These are phyloP conservation scores for Panthera leo DNA, from an alignment of 2,113 vertebrate genomes.

Conservation along the genomic window DNA sequence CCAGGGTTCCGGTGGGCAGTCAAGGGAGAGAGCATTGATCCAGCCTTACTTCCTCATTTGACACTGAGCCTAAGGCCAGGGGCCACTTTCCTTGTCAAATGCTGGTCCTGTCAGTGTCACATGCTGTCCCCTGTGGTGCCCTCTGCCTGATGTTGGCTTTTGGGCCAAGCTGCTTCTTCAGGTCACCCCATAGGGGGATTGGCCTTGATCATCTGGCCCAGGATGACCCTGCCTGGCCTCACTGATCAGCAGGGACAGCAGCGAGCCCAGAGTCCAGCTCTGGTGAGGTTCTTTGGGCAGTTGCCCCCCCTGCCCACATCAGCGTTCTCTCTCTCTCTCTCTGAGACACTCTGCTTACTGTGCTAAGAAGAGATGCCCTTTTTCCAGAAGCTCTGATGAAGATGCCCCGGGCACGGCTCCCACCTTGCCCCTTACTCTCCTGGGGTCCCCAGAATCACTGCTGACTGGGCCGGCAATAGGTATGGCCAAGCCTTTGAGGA, in stretches of 20 bases:
- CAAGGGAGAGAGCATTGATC: not conserved
- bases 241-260: not conserved
- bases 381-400: not conserved
- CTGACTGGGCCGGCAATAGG: accelerated
- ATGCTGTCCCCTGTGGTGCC: not conserved
- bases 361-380: not conserved
- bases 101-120: not conserved
- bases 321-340: not conserved
- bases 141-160: not conserved
- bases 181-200: not conserved
- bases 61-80: not conserved
- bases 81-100: not conserved
- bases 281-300: not conserved
- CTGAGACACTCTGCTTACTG: accelerated
- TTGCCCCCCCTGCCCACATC: too few species aligned
- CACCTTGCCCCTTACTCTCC: not conserved
- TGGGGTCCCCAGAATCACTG: not conserved
- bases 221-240: not conserved
- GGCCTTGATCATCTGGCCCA: not conserved
- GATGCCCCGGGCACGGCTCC: too few species aligned
- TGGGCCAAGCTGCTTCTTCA: too few species aligned
- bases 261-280: not conserved
- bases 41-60: not conserved
- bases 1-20: not conserved
- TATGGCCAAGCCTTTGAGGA: not conserved